phyloP scores from a whole-genome alignment of 2,113 vertebrate genomes.

The Alligator mississippiensis region DNA sequence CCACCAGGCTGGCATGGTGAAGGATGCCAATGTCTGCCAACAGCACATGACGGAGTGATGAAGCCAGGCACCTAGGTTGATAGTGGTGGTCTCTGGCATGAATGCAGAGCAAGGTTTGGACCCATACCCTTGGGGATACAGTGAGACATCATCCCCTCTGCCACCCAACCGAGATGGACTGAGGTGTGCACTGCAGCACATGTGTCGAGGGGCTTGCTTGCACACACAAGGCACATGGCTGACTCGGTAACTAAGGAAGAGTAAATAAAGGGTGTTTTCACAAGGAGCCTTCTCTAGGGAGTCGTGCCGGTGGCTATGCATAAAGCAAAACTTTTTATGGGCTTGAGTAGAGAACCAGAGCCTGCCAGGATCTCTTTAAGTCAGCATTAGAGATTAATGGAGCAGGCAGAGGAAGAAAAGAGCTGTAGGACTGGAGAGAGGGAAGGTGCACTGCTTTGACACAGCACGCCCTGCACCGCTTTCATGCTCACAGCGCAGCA shows the following conservation, averaged over 20 bases:
- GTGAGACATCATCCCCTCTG: too few relatives aligned
- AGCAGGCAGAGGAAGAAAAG: not conserved
- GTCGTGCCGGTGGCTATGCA: too few relatives aligned
- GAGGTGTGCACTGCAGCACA: too few relatives aligned
- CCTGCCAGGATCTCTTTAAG: not conserved
- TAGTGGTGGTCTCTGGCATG: too few relatives aligned
- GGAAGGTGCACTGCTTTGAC: not conserved
- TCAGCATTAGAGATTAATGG: not conserved
- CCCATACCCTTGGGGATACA: too few relatives aligned
- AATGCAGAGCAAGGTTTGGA: too few relatives aligned
- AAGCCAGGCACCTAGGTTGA: too few relatives aligned
- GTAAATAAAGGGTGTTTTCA: not conserved
- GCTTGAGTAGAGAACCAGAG: not conserved
- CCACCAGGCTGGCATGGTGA: fast-evolving
- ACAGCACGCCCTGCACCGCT: not conserved
- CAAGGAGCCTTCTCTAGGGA: not conserved
- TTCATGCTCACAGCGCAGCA: not conserved
- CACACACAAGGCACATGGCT: too few relatives aligned
- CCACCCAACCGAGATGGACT: too few relatives aligned
- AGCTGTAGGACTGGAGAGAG: not conserved
- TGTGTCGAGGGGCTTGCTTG: too few relatives aligned
- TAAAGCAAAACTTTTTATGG: not conserved
- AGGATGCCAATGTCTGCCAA: not conserved
- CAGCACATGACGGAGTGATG: too few relatives aligned
- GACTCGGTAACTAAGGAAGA: not conserved